Conservation (phyloP, 1,140 invertebrate genomes). For the Calycopis cecrops region DNA sequence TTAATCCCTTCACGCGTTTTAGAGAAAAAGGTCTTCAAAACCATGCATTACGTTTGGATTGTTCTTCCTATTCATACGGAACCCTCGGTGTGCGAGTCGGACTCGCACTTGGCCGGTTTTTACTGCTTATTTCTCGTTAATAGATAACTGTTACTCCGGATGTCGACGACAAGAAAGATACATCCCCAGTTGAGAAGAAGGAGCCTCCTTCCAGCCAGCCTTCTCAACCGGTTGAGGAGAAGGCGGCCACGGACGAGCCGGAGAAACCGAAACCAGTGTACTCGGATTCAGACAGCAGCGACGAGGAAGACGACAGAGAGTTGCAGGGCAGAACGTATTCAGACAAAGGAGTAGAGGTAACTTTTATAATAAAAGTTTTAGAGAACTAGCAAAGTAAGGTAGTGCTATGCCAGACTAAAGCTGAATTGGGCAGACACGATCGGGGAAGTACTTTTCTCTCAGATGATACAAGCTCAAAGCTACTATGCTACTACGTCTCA, state of each 20-base stretch:
- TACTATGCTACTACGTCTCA: too few relatives aligned
- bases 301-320: slow-evolving; percentile 84
- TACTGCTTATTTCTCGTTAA: slow-evolving; percentile 8
- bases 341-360: slow-evolving; percentile 85
- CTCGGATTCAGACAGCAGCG: slow-evolving; percentile 69
- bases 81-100: too few relatives aligned
- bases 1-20: too few relatives aligned
- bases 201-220: slow-evolving; percentile 17
- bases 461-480: too few relatives aligned
- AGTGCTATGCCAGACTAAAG: too few relatives aligned
- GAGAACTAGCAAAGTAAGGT: too few relatives aligned
- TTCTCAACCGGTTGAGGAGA: slow-evolving; percentile 21
- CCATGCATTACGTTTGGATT: too few relatives aligned
- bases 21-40: too few relatives aligned
- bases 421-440: background rate
- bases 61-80: too few relatives aligned
- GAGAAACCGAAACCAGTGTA: slow-evolving; percentile 54
- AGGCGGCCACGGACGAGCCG: slow-evolving; percentile 28
- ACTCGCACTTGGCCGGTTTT: too few relatives aligned
- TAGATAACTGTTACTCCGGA: slow-evolving; percentile 65
- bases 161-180: slow-evolving; percentile 35
- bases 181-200: slow-evolving; percentile 25
- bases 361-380: background rate
- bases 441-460: too few relatives aligned
- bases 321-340: slow-evolving; percentile 86